These are phyloP conservation scores for Gonatopus flavifemur DNA, from an alignment of 1,140 invertebrate species.

Conservation along the genomic window DNA sequence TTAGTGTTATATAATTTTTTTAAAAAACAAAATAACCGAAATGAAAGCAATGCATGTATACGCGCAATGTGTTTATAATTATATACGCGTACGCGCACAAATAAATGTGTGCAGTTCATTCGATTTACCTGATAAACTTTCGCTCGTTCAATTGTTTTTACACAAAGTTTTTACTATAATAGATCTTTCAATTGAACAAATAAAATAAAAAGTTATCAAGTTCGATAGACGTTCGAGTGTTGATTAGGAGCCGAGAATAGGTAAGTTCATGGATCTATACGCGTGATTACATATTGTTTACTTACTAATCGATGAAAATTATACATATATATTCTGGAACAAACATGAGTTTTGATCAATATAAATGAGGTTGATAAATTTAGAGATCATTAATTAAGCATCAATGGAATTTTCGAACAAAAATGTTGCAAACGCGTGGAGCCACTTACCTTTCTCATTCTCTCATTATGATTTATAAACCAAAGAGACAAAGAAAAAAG, in stretches of 20 bases:
- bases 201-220: no score
- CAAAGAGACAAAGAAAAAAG: constrained; percentile 15
- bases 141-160: neutral
- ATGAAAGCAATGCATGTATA: no score
- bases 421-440: no score
- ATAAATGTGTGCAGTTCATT: neutral
- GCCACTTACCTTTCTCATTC: constrained; percentile 33
- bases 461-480: constrained; percentile 23
- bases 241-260: no score
- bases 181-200: no score
- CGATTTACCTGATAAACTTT: neutral
- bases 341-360: constrained; percentile 1
- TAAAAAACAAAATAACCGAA: constrained; percentile 6
- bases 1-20: constrained; percentile 3
- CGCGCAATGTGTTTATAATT: no score
- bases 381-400: neutral
- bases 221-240: no score
- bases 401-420: no score
- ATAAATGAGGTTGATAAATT: neutral
- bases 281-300: constrained; percentile 11
- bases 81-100: neutral
- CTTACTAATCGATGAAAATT: constrained; percentile 13
- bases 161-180: no score
- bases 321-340: neutral
- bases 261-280: constrained; percentile 12